Percentiles rank a stretch among this genome's conserved stretches.
Conservation (phyloP, 1,140 invertebrate genomes). For the Globodera ellingtonae region DNA sequence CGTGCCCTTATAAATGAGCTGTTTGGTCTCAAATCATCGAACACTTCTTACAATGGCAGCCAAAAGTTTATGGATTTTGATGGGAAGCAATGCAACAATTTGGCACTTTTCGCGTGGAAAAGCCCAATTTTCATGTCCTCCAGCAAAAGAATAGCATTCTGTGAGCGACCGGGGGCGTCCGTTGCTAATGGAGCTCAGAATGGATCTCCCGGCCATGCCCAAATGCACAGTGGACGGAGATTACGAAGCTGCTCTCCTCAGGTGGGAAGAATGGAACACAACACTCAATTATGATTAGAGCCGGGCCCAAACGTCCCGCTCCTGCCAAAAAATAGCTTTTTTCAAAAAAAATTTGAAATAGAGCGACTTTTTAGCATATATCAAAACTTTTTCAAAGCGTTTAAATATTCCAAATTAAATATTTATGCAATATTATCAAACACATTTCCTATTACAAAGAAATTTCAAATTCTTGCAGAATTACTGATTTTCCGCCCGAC, state of each 20-base stretch:
- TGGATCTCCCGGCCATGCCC: slow-evolving; percentile 33
- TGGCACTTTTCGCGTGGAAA: background rate
- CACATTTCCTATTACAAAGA: too few species aligned
- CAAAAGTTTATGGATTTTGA: background rate
- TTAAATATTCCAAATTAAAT: too few species aligned
- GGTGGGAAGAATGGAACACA: slow-evolving; percentile 5
- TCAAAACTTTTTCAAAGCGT: too few species aligned
- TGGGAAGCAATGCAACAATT: background rate
- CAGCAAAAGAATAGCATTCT: background rate
- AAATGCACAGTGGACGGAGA: slow-evolving; percentile 31
- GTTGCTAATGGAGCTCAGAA: slow-evolving; percentile 34
- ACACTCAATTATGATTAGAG: too few species aligned
- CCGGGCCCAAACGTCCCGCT: too few species aligned
- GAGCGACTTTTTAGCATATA: too few species aligned
- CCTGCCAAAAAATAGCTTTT: too few species aligned
- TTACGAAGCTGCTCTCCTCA: slow-evolving; percentile 44
- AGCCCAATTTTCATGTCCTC: background rate
- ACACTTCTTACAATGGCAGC: background rate
- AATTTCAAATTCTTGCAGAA: too few species aligned
- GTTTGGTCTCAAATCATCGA: background rate
- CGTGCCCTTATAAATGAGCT: background rate
- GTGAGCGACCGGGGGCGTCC: slow-evolving; percentile 23
- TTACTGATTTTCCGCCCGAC: too few species aligned
- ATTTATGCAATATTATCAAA: too few species aligned
- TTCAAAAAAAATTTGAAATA: too few species aligned